A percentile compares a stretch with the other conserved stretches of the same genome.
These are phyloP conservation scores for Serripes groenlandicus DNA, from an alignment of 2,888 invertebrate species.

Conservation along the genomic window DNA sequence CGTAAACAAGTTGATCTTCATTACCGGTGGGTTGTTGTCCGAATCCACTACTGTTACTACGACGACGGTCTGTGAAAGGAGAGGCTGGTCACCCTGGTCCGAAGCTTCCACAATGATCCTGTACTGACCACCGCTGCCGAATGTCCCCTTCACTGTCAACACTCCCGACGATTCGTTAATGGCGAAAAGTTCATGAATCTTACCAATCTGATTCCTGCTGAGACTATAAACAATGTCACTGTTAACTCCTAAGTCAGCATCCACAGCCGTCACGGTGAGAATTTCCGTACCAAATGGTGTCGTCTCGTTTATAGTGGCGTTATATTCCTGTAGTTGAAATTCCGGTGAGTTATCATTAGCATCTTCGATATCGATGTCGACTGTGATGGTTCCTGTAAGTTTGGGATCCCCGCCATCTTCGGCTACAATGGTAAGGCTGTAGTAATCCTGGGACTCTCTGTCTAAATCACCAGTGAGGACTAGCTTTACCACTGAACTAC, in stretches of 20 bases:
- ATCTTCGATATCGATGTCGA: constrained; percentile 70
- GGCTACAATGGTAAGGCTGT: constrained; percentile 72
- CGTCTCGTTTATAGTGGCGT: constrained; percentile 71
- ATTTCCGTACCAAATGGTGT: constrained; percentile 62
- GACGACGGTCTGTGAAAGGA: constrained; percentile 76
- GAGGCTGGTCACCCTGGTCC: constrained; percentile 77
- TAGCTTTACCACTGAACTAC: constrained; percentile 73
- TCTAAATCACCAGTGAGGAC: constrained; percentile 71
- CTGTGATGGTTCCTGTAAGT: constrained; percentile 66
- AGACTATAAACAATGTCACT: constrained; percentile 87
- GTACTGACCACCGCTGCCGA: constrained; percentile 71
- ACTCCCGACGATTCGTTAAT: constrained; percentile 76
- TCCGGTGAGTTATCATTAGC: constrained; percentile 75
- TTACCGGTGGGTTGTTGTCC: constrained; percentile 96
- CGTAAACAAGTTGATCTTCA: constrained; percentile 77
- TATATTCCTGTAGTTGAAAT: constrained; percentile 67
- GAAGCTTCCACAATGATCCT: constrained; percentile 78
- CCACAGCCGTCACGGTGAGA: constrained; percentile 91
- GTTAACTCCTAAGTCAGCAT: constrained; percentile 94
- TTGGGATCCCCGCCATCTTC: constrained; percentile 73
- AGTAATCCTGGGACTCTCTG: constrained; percentile 70
- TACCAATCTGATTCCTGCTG: constrained; percentile 70
- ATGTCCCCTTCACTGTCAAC: constrained; percentile 69
- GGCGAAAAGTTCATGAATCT: constrained; percentile 72
- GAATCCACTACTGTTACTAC: constrained; percentile 91